These are phyloP conservation scores for Erethizon dorsatum DNA, from an alignment of 2,797 vertebrate species.

Conservation along the genomic window DNA sequence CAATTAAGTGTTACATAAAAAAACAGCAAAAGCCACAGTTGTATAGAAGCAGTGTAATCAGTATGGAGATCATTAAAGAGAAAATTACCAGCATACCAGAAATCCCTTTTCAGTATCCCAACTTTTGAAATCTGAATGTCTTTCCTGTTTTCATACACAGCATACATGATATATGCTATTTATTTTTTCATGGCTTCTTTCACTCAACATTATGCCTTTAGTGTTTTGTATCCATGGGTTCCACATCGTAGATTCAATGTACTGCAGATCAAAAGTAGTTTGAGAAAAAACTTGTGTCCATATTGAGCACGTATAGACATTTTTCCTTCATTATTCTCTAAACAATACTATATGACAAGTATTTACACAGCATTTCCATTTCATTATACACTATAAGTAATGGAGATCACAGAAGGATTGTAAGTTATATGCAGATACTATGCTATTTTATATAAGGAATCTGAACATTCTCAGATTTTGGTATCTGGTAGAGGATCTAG, in stretches of 20 bases:
- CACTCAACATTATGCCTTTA: neutral
- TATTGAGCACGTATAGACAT: neutral
- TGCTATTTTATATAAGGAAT: neutral
- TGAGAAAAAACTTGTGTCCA: neutral
- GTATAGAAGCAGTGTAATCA: neutral
- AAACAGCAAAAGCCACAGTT: neutral
- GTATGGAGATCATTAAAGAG: neutral
- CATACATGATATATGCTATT: neutral
- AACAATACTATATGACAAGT: neutral
- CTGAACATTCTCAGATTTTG: neutral
- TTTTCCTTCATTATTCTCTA: neutral
- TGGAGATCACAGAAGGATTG: neutral
- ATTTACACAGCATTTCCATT: neutral
- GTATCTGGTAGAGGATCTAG: neutral
- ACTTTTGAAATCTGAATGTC: neutral
- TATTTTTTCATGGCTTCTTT: neutral
- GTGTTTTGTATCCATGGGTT: neutral
- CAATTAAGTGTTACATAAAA: neutral
- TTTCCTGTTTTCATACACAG: neutral
- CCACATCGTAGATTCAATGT: neutral
- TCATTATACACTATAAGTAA: neutral
- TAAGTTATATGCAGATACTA: neutral
- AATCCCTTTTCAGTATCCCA: neutral
- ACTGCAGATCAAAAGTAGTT: neutral
- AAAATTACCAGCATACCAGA: neutral